A percentile compares a stretch with the other conserved stretches of the same genome.
Conservation (phyloP, 1,140 invertebrate genomes). For the Radopholus similis region DNA sequence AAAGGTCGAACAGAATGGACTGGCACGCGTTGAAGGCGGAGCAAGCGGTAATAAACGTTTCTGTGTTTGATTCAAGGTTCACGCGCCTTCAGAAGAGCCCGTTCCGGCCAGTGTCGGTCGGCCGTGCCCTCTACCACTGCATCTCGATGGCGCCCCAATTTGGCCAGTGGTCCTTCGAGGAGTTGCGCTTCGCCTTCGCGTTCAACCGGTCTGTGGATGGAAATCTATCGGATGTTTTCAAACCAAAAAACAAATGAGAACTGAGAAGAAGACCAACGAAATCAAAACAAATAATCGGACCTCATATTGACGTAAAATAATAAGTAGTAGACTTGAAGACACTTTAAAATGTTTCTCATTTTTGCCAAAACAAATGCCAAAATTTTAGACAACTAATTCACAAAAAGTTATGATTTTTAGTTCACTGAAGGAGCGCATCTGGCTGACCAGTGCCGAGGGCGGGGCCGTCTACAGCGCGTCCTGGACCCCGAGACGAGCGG, state of each 20-base stretch:
- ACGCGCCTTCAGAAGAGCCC: constrained; percentile 29
- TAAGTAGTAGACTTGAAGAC: too few species aligned
- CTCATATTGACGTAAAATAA: too few species aligned
- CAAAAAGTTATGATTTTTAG: too few species aligned
- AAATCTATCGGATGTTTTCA: too few species aligned
- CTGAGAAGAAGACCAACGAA: too few species aligned
- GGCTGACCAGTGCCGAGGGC: not conserved
- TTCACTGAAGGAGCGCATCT: not conserved
- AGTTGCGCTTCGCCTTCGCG: constrained; percentile 69
- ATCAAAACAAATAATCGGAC: too few species aligned
- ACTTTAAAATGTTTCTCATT: too few species aligned
- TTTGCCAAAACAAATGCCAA: too few species aligned
- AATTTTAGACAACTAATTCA: too few species aligned
- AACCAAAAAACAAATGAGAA: too few species aligned
- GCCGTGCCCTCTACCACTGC: constrained; percentile 44
- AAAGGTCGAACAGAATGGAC: not conserved
- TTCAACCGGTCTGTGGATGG: constrained; percentile 60
- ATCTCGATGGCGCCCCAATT: constrained; percentile 68
- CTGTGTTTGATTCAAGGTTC: not conserved
- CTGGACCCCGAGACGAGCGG: constrained; percentile 86
- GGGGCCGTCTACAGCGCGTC: constrained; percentile 77
- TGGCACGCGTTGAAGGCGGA: not conserved
- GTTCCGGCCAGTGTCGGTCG: constrained; percentile 42
- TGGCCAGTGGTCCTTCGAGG: constrained; percentile 92
- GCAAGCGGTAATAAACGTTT: not conserved